These are phyloP conservation scores for Peromyscus polionotus DNA, from an alignment of 2,113 vertebrate genomes.

Conservation along the genomic window DNA sequence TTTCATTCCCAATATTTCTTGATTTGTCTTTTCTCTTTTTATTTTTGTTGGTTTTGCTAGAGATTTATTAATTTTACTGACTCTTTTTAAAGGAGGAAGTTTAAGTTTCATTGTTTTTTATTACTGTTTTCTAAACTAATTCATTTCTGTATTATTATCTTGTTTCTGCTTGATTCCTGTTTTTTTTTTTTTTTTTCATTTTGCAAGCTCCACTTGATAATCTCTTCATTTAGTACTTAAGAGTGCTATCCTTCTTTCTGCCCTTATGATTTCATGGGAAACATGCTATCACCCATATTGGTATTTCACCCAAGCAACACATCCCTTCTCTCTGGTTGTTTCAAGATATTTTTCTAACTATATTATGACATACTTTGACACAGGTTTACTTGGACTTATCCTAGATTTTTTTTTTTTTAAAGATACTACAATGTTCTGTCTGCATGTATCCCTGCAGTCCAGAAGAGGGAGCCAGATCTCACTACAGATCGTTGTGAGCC, in stretches of 20 bases:
- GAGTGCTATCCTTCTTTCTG: slow-evolving; percentile 15
- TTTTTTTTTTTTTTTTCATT: background rate
- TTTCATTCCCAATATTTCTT: background rate
- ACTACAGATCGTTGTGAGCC: too few relatives aligned
- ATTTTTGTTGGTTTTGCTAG: background rate
- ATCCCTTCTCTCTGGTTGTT: background rate
- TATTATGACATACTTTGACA: background rate
- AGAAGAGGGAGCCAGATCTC: too few relatives aligned
- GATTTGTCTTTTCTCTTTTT: background rate
- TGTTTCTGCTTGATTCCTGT: background rate
- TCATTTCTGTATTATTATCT: slow-evolving; percentile 13
- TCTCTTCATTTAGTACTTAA: background rate
- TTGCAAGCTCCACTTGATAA: background rate
- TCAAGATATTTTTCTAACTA: background rate
- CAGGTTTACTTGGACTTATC: slow-evolving; percentile 19
- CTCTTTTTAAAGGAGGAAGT: background rate
- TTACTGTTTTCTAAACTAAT: background rate
- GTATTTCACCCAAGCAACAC: background rate
- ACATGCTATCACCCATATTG: background rate
- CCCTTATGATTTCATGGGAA: background rate
- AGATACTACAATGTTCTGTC: background rate
- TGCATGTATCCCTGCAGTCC: too few relatives aligned
- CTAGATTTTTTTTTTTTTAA: slow-evolving; percentile 4
- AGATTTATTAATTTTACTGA: background rate
- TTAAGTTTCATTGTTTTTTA: slow-evolving; percentile 29